Evolutionary conservation across 2,888 invertebrate genomes (phyloP).

Genomic region (Volucella inanis): DNA sequence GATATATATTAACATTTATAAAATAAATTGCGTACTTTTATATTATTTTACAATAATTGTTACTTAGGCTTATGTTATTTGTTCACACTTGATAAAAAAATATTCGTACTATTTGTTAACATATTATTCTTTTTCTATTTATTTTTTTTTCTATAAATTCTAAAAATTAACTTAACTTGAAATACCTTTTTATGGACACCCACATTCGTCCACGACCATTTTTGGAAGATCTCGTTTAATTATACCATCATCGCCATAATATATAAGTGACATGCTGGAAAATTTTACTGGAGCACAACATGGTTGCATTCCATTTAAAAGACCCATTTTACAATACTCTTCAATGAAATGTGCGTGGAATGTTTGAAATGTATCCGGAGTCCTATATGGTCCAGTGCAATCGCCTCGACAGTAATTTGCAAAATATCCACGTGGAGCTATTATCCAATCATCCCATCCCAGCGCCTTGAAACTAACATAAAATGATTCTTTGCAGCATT

Average conservation of each 20-base stretch:
- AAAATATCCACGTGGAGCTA: constrained; percentile 94
- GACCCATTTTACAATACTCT: constrained; percentile 91
- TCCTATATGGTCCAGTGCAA: constrained; percentile 90
- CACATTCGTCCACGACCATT: constrained; percentile 98
- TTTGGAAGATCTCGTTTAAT: constrained; percentile 96
- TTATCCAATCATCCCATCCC: constrained; percentile 98
- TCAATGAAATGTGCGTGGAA: constrained; percentile 96
- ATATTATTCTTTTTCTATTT: constrained; percentile 3
- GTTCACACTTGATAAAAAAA: constrained; percentile 56
- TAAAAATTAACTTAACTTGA: constrained; percentile 30
- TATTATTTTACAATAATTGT: constrained; percentile 38
- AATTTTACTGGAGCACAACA: constrained; percentile 97
- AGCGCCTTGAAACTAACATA: constrained; percentile 95
- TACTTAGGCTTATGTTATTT: constrained; percentile 15
- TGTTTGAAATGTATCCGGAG: constrained; percentile 92
- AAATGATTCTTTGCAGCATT: constrained; percentile 94
- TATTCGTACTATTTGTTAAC: constrained; percentile 52
- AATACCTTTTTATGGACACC: constrained; percentile 89
- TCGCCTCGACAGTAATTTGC: constrained; percentile 97
- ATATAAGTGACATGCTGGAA: constrained; percentile 95
- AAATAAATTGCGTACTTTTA: constrained; percentile 19
- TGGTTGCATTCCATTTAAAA: constrained; percentile 91
- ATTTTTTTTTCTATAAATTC: constrained; percentile 30
- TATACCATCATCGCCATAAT: constrained; percentile 93
- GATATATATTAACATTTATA: constrained; percentile 3